A percentile compares a stretch with the other conserved stretches of the same genome.
Conservation (phyloP, 2,797 vertebrate species). For the Sebastes taczanowskii region DNA sequence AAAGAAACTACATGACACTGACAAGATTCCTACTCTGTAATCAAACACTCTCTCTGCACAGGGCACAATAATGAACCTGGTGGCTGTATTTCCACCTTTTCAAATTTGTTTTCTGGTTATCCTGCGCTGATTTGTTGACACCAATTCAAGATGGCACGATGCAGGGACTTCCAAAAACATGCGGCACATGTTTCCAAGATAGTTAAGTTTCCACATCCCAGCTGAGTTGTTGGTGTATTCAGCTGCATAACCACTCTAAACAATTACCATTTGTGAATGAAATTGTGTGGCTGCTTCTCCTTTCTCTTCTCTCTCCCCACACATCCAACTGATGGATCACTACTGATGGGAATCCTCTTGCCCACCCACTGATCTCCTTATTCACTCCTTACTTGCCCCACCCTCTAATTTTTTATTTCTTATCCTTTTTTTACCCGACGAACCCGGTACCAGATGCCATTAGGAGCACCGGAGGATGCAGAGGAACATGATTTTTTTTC, state of each 20-base stretch:
- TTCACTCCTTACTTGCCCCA: neutral
- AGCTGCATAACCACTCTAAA: neutral
- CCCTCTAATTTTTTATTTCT: neutral
- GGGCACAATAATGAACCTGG: neutral
- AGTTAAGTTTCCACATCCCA: neutral
- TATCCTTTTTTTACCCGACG: too few relatives aligned
- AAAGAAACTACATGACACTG: neutral
- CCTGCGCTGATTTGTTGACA: neutral
- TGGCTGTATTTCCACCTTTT: constrained; percentile 10
- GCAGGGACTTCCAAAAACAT: neutral
- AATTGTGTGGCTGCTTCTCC: neutral
- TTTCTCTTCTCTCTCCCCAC: neutral
- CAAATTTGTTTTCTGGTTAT: constrained; percentile 6
- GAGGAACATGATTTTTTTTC: too few relatives aligned
- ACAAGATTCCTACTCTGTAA: neutral
- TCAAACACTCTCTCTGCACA: neutral
- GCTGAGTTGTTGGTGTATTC: constrained; percentile 2
- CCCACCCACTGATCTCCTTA: neutral
- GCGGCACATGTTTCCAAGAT: neutral
- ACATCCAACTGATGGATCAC: constrained; percentile 9
- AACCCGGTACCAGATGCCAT: too few relatives aligned
- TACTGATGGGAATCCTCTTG: neutral
- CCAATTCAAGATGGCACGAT: constrained; percentile 9
- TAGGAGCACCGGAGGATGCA: too few relatives aligned
- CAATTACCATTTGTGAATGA: constrained; percentile 23